These are phyloP conservation scores for Gryllus bimaculatus DNA, from an alignment of 1,140 invertebrate genomes.

Conservation along the genomic window DNA sequence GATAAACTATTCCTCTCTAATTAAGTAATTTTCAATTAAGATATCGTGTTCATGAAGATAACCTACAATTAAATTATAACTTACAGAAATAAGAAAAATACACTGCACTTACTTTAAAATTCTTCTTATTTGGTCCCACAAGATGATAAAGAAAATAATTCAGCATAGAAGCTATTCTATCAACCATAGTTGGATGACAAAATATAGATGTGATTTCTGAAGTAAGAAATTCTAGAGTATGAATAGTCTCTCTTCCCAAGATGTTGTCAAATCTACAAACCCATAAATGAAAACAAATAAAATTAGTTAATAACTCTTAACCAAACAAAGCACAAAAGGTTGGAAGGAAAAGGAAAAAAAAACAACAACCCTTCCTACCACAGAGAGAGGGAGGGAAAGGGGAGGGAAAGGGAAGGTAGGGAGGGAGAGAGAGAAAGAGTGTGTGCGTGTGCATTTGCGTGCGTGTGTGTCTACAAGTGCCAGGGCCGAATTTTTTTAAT, in stretches of 20 bases:
- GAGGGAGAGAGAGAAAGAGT: too few relatives aligned
- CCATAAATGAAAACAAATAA: slow-evolving; percentile 11
- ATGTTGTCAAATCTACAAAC: slow-evolving; percentile 74
- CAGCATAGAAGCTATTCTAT: slow-evolving; percentile 87
- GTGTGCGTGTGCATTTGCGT: too few relatives aligned
- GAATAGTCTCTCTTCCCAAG: slow-evolving; percentile 79
- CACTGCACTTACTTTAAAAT: slow-evolving; percentile 57
- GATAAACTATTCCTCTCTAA: too few relatives aligned
- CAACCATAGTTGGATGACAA: slow-evolving; percentile 83
- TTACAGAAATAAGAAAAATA: slow-evolving; percentile 12
- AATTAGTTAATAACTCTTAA: background rate
- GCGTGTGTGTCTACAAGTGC: too few relatives aligned
- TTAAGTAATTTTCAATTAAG: background rate
- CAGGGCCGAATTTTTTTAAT: too few relatives aligned
- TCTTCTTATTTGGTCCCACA: slow-evolving; percentile 78
- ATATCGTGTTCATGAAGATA: background rate
- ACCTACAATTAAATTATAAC: background rate
- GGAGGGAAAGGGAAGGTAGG: too few relatives aligned
- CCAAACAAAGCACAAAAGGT: too few relatives aligned
- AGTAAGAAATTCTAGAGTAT: slow-evolving; percentile 72
- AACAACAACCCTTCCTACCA: too few relatives aligned
- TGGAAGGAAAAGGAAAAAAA: too few relatives aligned
- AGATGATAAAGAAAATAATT: slow-evolving; percentile 89
- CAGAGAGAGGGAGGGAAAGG: too few relatives aligned
- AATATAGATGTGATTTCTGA: slow-evolving; percentile 79